phyloP scores from a whole-genome alignment of 2,113 vertebrate species.

The Malaclemys terrapin region DNA sequence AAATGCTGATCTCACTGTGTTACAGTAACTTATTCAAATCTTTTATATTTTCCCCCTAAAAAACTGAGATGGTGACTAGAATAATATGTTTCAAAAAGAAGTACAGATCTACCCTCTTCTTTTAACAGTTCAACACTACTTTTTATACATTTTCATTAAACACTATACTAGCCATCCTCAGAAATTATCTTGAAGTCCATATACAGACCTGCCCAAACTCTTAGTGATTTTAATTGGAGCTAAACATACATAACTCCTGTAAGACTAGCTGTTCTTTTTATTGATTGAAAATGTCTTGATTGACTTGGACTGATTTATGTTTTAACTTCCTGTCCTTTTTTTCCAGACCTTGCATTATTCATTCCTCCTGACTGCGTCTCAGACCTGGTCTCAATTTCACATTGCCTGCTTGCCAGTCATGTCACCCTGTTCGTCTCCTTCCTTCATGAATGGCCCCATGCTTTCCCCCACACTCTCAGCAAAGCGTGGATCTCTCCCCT shows the following conservation, averaged over 20 bases:
- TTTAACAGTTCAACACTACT: not conserved
- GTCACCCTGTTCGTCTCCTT: not conserved
- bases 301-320: not conserved
- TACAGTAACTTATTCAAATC: not conserved
- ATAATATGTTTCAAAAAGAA: not conserved
- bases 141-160: not conserved
- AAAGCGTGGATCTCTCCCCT: not conserved
- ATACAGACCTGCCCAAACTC: not conserved
- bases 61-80: not conserved
- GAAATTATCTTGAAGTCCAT: not conserved
- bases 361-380: not conserved
- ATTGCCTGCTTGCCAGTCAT: not conserved
- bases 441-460: not conserved
- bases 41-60: not conserved
- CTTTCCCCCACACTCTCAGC: not conserved
- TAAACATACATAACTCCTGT: too few relatives aligned
- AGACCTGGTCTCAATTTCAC: not conserved
- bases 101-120: not conserved
- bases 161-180: not conserved
- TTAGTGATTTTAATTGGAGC: not conserved
- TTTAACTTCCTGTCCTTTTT: fast-evolving
- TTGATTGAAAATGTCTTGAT: not conserved
- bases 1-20: not conserved
- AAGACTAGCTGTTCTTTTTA: too few relatives aligned
- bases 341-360: not conserved